These are phyloP conservation scores for Mystacides longicornis DNA, from an alignment of 2,888 invertebrate species.

Conservation along the genomic window DNA sequence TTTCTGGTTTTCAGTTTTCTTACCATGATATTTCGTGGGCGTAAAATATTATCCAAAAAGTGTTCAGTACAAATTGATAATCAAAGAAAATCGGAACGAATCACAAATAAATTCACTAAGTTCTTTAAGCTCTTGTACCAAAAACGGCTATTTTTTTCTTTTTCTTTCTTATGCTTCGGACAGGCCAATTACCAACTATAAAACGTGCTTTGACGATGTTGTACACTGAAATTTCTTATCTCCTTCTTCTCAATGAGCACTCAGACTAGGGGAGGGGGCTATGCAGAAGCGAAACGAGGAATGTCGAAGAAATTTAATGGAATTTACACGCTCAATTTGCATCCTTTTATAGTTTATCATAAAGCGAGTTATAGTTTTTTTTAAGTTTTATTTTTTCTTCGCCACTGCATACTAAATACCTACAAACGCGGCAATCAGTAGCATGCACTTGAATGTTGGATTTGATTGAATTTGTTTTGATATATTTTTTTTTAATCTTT, in stretches of 20 bases:
- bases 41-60: no score
- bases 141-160: slow-evolving; percentile 15
- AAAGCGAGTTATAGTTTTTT: background rate
- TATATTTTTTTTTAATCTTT: no score
- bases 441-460: no score
- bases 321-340: background rate
- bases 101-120: no score
- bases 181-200: slow-evolving; percentile 26
- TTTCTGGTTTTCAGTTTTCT: no score
- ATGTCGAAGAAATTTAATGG: background rate
- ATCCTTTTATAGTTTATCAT: background rate
- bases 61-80: no score
- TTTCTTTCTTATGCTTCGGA: slow-evolving; percentile 19
- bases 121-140: no score
- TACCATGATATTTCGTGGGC: no score
- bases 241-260: slow-evolving; percentile 3
- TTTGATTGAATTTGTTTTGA: no score
- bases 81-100: no score
- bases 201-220: slow-evolving; percentile 18
- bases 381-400: background rate
- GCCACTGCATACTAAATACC: background rate
- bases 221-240: slow-evolving; percentile 19
- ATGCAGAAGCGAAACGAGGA: background rate
- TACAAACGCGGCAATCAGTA: no score
- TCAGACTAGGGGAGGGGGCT: background rate